A percentile compares a stretch with the other conserved stretches of the same genome.
phyloP scores from a whole-genome alignment of 2,888 invertebrate genomes.

The Julus scandinavius region DNA sequence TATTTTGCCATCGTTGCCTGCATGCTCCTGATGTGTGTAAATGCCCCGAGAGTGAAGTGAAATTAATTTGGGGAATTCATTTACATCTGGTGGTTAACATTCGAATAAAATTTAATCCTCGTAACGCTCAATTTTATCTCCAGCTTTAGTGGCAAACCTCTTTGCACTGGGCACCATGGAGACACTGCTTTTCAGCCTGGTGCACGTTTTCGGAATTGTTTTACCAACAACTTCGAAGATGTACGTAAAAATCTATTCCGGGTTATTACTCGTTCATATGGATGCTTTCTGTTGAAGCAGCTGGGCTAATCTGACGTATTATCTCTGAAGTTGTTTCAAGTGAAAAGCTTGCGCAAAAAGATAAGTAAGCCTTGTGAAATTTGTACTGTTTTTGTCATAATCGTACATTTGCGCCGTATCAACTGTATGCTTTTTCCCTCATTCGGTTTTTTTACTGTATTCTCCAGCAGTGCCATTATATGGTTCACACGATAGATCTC shows the following conservation, averaged over 20 bases:
- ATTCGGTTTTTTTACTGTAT: no score
- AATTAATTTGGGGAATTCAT: slow-evolving; percentile 27
- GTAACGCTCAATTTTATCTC: background rate
- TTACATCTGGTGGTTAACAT: slow-evolving; percentile 21
- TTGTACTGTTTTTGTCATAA: no score
- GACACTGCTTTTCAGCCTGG: background rate
- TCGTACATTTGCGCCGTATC: no score
- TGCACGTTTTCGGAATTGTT: background rate
- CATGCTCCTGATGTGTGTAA: background rate
- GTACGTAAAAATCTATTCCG: background rate
- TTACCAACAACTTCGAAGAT: background rate
- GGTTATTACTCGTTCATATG: background rate
- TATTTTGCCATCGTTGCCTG: background rate
- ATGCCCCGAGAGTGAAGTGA: slow-evolving; percentile 26
- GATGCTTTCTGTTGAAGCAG: no score
- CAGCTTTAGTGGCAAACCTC: slow-evolving; percentile 1
- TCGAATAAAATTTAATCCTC: slow-evolving; percentile 33
- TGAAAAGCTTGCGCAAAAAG: no score
- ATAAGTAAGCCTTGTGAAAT: no score
- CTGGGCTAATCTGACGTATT: no score
- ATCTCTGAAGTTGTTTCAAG: no score
- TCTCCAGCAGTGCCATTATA: no score
- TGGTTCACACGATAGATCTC: no score
- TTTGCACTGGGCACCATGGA: background rate
- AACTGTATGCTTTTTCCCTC: no score